phyloP scores from a whole-genome alignment of 2,888 invertebrate genomes.

The Hemaris fuciformis region DNA sequence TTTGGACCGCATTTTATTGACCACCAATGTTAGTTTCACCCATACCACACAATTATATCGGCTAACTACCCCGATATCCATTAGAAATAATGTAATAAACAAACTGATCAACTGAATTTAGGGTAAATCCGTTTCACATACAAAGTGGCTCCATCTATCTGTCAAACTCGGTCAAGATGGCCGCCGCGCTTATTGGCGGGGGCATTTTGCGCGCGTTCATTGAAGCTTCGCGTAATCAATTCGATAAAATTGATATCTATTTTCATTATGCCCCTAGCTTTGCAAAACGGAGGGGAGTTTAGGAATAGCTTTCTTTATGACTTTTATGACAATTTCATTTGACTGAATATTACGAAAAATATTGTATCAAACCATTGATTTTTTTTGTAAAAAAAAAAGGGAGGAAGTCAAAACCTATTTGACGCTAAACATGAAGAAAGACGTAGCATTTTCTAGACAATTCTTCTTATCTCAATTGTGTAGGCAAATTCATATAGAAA shows the following conservation, averaged over 20 bases:
- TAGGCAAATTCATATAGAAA: too few species aligned
- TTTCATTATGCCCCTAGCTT: too few species aligned
- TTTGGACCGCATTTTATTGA: too few species aligned
- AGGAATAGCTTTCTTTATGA: background rate
- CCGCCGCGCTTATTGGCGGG: constrained; percentile 39
- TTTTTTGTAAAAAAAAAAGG: too few species aligned
- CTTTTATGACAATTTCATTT: background rate
- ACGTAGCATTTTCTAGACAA: too few species aligned
- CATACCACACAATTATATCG: too few species aligned
- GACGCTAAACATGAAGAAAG: too few species aligned
- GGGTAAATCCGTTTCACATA: background rate
- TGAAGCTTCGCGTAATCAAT: constrained; percentile 40
- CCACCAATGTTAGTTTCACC: too few species aligned
- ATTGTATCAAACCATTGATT: too few species aligned
- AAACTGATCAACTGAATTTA: background rate
- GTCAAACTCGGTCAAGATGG: constrained; percentile 35
- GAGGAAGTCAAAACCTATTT: too few species aligned
- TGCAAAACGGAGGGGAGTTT: constrained; percentile 33
- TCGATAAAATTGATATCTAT: constrained; percentile 45
- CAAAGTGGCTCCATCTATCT: constrained; percentile 15
- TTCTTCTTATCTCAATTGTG: too few species aligned
- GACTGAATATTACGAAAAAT: too few species aligned
- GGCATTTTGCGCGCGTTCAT: constrained; percentile 35
- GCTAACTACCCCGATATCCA: background rate
- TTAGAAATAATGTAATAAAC: background rate